Conservation (phyloP, 2,113 vertebrate species). For the Macheiramphus alcinus region DNA sequence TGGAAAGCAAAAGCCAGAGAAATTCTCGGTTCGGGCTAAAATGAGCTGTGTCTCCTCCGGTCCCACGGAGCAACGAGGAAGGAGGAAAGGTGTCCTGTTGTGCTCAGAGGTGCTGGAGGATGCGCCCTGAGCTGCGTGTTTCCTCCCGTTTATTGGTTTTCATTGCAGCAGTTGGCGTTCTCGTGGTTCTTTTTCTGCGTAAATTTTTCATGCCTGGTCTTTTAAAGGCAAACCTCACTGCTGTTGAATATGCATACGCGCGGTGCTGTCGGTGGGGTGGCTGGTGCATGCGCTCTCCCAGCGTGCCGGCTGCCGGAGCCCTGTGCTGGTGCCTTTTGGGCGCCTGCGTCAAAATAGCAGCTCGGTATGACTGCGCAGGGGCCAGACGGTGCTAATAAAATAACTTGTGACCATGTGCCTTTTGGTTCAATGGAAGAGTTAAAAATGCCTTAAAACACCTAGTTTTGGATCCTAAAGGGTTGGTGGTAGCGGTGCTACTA, state of each 20-base stretch:
- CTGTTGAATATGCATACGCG: neutral
- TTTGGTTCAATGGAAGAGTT: neutral
- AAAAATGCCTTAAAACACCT: neutral
- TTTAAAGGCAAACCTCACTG: neutral
- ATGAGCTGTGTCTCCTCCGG: neutral
- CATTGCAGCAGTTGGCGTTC: neutral
- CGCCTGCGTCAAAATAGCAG: neutral
- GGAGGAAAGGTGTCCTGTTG: neutral
- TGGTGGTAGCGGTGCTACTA: neutral
- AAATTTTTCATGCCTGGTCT: neutral
- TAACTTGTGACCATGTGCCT: no score
- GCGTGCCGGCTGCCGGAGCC: neutral
- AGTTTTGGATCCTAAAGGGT: neutral
- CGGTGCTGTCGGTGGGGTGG: neutral
- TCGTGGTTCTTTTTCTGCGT: neutral
- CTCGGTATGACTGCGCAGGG: neutral
- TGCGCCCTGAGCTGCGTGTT: neutral
- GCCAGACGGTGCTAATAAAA: no score
- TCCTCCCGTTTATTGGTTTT: neutral
- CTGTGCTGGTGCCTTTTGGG: neutral
- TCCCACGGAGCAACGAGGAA: neutral
- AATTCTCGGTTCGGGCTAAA: neutral
- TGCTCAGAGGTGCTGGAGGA: neutral
- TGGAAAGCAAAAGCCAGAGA: neutral
- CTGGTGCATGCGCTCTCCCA: neutral